Evolutionary conservation across 2,797 vertebrate genomes (phyloP), one percentile per base, ranked within the genome.

Genomic region (Siniperca scherzeri): DNA sequence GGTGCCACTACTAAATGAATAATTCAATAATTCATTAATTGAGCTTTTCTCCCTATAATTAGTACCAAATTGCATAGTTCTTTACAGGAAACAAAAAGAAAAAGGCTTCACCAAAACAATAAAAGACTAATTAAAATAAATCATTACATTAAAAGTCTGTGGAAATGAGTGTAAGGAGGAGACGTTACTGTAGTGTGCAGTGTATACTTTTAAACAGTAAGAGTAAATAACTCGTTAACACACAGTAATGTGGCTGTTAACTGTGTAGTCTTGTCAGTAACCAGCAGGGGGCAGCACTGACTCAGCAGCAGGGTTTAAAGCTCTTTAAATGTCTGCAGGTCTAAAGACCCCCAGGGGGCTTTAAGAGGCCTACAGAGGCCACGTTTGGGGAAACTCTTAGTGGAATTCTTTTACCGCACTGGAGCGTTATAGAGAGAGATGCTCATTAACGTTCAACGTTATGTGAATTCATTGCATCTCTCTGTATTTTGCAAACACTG

Each of bases 261-360:
- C 30, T 19, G 7, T n/a, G 30, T 33, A 59, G 27, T 59, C 38
- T 8, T n/a, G 22, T 64, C 3, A 42, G 5, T 2, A 14, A 7
- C 79, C 86, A 78, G 78, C 81, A 84, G 85, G 67, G 5, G 75
- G 81, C 74, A 0, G 0, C 30, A 22, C 6, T 13, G 42, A 1
- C 48, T 12, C 72, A 38, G 7, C 68, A 25, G 22, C 72, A 53
- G 25, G 2, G 8, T n/a, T 55, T 30, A 30, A 30, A 30, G 30
- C 30, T 30, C 30, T 3, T 30, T 30, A 30, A 30, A 30, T 30
- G 30, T 30, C 30, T 30, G 30, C 60, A 42, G 67, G 56, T 27
- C 10, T 19, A 2, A n/a, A 50, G 30, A 57, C 40, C n/a, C 17
- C 25, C 19, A 2, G 2, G 25, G 25, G 77, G 50, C 46, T 36